Base-by-base conservation (phyloP, 2,797 vertebrate genomes). In the Chelidonichthys spinosus region DNA sequence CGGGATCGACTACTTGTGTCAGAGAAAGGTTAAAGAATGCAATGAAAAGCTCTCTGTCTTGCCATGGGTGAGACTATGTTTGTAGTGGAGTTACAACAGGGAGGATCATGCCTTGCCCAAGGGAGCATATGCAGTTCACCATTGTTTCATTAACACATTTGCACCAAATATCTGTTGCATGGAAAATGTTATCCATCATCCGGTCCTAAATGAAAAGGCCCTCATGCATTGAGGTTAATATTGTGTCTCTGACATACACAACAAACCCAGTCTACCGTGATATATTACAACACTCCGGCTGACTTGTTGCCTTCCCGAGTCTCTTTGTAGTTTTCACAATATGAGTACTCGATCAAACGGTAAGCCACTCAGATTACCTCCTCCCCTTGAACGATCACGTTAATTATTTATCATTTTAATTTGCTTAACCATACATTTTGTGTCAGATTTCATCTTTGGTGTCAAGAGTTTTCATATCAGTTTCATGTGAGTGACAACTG, bases 381-480 rank as follows among this genome's bases (percentile, higher is more conserved):
- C 86, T 90, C 72, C 68, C 78, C 71, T 72, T 78, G 52, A 90
- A 84, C 25, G 53, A 61, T 67, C 71, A n/a, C n/a, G 80, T 94
- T 64, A 93, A 94, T 93, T 88, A 94, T 94, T 93, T 67, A 94
- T 40, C 69, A 73, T 80, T 86, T 92, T 92, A 88, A 92, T 94
- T 93, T 92, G 84, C 79, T 89, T 81, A 85, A 88, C 90, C 89
- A 90, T 86, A 82, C 49, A 81, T 91, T 92, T 92, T 92, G 84
- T 85, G 85, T 84, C 89, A 80, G 42, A 84, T 87, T 86, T 91
- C 85, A 87, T 81, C 68, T 85, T 86, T 88, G 66, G 76, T 84
- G 83, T 85, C 73, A 55, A 82, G 72, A 85, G 74, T 84, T 85
- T 86, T 90, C 37, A 82, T 79, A 83, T 87, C 66, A n/a, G 44